Conservation (phyloP, 2,888 invertebrate species). For the Steinernema carpocapsae region DNA sequence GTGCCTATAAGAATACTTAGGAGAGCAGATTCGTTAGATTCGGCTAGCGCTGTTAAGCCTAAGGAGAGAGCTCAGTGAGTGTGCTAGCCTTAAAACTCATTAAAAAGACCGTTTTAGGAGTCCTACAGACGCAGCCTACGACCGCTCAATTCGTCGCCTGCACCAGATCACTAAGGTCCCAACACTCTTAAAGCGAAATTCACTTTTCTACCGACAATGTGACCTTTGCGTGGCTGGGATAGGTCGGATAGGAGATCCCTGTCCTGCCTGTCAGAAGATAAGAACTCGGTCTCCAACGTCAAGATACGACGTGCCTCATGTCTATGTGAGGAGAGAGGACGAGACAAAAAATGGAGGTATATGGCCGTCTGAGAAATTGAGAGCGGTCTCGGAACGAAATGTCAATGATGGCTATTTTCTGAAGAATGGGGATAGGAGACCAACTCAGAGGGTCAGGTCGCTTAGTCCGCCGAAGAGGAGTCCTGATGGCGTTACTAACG, state of each 20-base stretch:
- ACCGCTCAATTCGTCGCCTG: conserved; percentile 22
- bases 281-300: not conserved
- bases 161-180: conserved; percentile 27
- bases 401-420: not conserved
- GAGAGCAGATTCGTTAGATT: conserved; percentile 4
- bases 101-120: not conserved
- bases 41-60: not conserved
- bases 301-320: conserved; percentile 22
- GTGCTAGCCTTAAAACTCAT: not conserved
- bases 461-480: conserved; percentile 20
- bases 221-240: conserved; percentile 35
- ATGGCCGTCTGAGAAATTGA: conserved; percentile 7
- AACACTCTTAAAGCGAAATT: conserved; percentile 36
- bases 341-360: not conserved
- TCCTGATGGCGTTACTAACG: not conserved
- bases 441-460: not conserved
- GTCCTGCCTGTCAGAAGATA: conserved; percentile 36
- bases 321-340: not conserved
- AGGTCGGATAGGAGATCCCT: conserved; percentile 30
- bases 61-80: conserved; percentile 6
- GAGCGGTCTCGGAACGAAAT: conserved; percentile 22
- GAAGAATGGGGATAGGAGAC: no score
- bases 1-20: not conserved
- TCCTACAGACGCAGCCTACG: conserved; percentile 3
- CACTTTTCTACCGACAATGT: conserved; percentile 38